Evolutionary conservation across 37 sponge, comb jelly and placozoan species (phyloP), one percentile per base, ranked within the genome.

Genomic region (Halichondria panicea): DNA sequence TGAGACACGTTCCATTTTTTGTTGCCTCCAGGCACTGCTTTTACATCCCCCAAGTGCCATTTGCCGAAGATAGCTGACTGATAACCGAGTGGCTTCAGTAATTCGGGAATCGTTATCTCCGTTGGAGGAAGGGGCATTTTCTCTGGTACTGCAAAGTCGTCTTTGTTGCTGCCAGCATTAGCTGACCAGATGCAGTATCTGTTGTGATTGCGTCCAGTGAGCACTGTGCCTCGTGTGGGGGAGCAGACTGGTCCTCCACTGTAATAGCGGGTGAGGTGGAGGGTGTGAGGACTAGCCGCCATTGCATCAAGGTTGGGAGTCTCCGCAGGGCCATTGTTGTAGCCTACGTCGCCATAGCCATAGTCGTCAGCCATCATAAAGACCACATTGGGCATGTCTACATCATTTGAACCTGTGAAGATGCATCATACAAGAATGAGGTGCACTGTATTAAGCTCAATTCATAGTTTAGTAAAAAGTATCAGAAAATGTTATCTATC

Each of bases 151-250:
- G 19, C 70, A 66, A 89, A 89, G 41, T 89, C 84, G 4, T 27
- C 62, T 4, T 12, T 43, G 31, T 66, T 57, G 12, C 63, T 66
- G 24, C 84, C 84, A 43, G 76, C 59, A 73, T 78, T 89, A n/a
- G 84, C 84, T 35, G 64, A 79, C 84, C 84, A 89, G 4, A 84
- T 65, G 41, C 84, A 89, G 67, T 83, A 89, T 22, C 89, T 50
- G 67, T 88, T 88, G 80, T 88, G 89, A 54, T 88, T 88, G 13
- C 89, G 52, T 36, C 88, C 88, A n/a, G 88, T 88, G 31, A 88
- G 81, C 24, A 88, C 66, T 0, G 88, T 88, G 0, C 89, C 89
- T 33, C 89, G 55, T 2, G 89, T 88, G 13, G 89, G 89, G 4
- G 89, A 88, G 55, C 89, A 88, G 30, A 82, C 84, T 12, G 89